Evolutionary conservation across 2,113 vertebrate genomes (phyloP).

Genomic region (Astur gentilis): DNA sequence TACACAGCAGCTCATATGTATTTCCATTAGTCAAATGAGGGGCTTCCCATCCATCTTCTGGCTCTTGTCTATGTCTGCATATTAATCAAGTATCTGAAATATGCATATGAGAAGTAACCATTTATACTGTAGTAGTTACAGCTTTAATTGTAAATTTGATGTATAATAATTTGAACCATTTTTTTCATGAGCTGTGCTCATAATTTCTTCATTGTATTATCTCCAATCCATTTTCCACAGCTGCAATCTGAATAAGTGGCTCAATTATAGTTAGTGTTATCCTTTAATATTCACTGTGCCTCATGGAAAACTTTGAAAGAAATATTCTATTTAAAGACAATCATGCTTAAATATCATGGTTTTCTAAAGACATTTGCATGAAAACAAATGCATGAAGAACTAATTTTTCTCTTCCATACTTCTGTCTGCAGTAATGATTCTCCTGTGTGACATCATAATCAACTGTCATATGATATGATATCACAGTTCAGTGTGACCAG

Average conservation of each 20-base stretch:
- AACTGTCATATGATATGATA: neutral
- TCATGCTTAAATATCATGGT: conserved; percentile 20
- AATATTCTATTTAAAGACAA: conserved; percentile 49
- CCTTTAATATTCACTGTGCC: conserved; percentile 50
- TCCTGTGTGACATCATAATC: neutral
- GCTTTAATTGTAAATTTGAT: conserved; percentile 42
- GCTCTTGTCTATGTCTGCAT: neutral
- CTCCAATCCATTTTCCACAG: conserved; percentile 55
- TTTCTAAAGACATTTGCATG: conserved; percentile 14
- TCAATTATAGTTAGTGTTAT: conserved; percentile 48
- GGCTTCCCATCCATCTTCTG: neutral
- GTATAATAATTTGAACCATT: conserved; percentile 35
- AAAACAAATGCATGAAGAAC: neutral
- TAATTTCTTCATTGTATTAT: conserved; percentile 59
- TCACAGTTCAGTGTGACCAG: neutral
- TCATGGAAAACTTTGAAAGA: conserved; percentile 55
- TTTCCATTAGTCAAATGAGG: neutral
- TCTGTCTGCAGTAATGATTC: neutral
- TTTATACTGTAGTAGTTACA: conserved; percentile 23
- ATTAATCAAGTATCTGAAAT: neutral
- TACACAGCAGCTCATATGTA: neutral
- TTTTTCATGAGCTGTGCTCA: conserved; percentile 47
- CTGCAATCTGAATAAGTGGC: conserved; percentile 60
- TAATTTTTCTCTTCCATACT: neutral
- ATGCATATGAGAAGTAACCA: neutral